These are phyloP conservation scores for Monodelphis domestica DNA, from an alignment of 2,797 vertebrate species.

Conservation along the genomic window DNA sequence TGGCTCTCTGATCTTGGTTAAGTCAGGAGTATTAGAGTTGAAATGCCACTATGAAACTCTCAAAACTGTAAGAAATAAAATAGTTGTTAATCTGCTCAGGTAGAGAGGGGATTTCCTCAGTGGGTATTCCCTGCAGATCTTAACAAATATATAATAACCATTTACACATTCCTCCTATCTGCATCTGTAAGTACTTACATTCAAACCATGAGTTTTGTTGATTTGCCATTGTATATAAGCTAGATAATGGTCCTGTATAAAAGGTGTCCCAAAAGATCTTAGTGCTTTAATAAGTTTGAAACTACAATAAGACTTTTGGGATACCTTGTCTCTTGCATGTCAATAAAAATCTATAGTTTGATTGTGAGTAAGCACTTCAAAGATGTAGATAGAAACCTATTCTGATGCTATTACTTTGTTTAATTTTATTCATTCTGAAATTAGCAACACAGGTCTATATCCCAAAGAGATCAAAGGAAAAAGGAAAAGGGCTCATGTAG, in stretches of 20 bases:
- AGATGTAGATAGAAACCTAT: no score
- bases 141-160: neutral
- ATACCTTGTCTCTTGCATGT: neutral
- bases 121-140: neutral
- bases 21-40: neutral
- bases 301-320: neutral
- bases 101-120: no score
- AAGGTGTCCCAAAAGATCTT: neutral
- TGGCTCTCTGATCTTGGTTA: neutral
- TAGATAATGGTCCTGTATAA: neutral
- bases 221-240: neutral
- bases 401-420: neutral
- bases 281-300: neutral
- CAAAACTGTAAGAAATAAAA: neutral
- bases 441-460: neutral
- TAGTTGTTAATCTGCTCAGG: neutral
- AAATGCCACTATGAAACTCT: neutral
- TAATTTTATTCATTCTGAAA: neutral
- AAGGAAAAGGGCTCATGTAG: no score
- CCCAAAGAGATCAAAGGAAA: no score
- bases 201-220: neutral
- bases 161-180: neutral
- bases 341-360: neutral
- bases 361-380: neutral
- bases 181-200: neutral